Conservation (phyloP, 2,797 vertebrate species). For the Phoxinus dragarum region DNA sequence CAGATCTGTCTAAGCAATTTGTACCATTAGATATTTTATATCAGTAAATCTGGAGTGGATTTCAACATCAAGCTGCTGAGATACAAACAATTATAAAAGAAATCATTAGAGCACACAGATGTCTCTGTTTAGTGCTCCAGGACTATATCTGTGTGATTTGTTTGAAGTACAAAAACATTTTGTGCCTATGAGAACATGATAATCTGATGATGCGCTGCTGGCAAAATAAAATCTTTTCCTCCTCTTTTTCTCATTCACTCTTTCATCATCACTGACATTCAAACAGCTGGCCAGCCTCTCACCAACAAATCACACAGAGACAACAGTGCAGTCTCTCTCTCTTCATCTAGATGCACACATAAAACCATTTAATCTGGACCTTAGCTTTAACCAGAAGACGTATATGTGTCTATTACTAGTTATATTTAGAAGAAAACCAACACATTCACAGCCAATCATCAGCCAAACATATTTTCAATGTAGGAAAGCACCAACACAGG, state of each 20-base stretch:
- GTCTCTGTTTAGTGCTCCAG: constrained; percentile 23
- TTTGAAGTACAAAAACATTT: constrained; percentile 26
- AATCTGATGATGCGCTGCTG: constrained; percentile 23
- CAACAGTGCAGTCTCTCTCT: constrained; percentile 28
- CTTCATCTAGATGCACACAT: constrained; percentile 13
- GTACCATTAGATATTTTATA: neutral
- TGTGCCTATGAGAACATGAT: constrained; percentile 17
- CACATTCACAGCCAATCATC: neutral
- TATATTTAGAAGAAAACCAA: neutral
- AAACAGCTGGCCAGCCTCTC: constrained; percentile 48
- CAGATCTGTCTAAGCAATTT: neutral
- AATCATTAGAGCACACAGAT: constrained; percentile 10
- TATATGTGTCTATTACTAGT: neutral
- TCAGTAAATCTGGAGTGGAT: neutral
- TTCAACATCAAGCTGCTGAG: neutral
- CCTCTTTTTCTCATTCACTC: constrained; percentile 2
- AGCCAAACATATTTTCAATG: neutral
- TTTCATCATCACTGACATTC: constrained; percentile 23
- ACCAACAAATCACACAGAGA: constrained; percentile 46
- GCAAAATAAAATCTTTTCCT: constrained; percentile 28
- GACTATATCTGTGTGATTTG: neutral
- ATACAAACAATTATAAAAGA: constrained; percentile 1
- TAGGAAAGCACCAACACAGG: constrained; percentile 13
- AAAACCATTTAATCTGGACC: constrained; percentile 5
- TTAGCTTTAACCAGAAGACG: neutral